Base-by-base conservation (phyloP, 2,888 invertebrate genomes). In the Eurytoma californica region DNA sequence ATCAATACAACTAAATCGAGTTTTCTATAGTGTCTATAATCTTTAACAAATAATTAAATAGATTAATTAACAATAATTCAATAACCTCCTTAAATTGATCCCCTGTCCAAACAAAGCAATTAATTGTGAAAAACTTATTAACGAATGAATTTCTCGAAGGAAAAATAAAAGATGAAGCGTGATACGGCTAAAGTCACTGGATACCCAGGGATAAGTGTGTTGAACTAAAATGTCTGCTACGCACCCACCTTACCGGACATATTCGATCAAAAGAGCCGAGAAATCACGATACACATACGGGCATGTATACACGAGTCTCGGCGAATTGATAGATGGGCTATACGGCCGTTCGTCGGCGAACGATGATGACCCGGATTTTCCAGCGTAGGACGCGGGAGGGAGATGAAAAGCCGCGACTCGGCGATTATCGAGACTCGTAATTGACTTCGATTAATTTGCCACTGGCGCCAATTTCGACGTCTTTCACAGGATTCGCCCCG, bases 291-390 rank as follows among this genome's bases (percentile, higher is more conserved):
- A 39, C 65, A 39, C 49, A 30, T 58, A 57, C 3, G 39, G 16
- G 13, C 20, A 12, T 28, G 18, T 39, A 39, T 24, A 28, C 20
- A 47, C n/a, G 14, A 18, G 47, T 13, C 12, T 18, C 14, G 16
- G 30, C 30, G 53, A 73, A 81, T 82, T 81, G 82, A 82, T 78
- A 73, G 82, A 82, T 72, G 69, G 72, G 69, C 67, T 72, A 53
- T 69, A 60, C 30, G 60, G 72, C 58, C 61, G 47, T 30, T 13
- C 68, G 47, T 53, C 28, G 70, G 24, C 63, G 53, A 68, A 75
- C 77, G 60, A 69, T 63, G 67, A 66, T 66, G 61, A 68, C 57
- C 80, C 61, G 65, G 67, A 82, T 78, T 80, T 79, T 51, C 55
- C 39, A 7, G 39, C 39, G 39, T 3, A 39, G 39, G 30, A 47